Base-by-base conservation (phyloP, 2,113 vertebrate species). In the Orthonyx spaldingii region DNA sequence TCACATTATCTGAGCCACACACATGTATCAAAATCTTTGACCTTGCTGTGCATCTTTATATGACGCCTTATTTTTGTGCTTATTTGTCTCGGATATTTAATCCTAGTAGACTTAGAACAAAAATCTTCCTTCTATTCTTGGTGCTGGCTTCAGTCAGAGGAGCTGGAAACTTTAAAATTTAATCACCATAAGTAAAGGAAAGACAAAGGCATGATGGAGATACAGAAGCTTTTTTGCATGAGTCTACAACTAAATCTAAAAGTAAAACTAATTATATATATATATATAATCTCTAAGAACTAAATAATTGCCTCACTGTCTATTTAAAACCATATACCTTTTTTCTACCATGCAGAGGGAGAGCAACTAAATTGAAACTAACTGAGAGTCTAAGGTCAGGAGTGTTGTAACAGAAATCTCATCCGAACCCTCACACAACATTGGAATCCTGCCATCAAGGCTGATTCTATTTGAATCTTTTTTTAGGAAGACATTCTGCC, bases 401-500 rank as follows among this genome's bases (percentile, higher is more conserved):
- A 76, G 5, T 7, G 5, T 26, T 78, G 18, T 71, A 59, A 76
- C 13, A 87, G 41, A 84, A 94, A 85, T 59, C 28, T 79, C 32
- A 44, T 50, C 27, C 0, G 0, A 77, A 12, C 17, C 33, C 19
- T 39, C 1, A 3, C 15, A 52, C 28, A 57, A 28, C 20, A 76
- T 33, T 85, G 46, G 42, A 79, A 52, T 76, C 64, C 50, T 90
- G 47, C 66, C 33, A 90, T 77, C 27, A 59, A 57, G 66, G 49
- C 66, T 80, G 46, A 63, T 82, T 71, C 44, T 79, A 8, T 72
- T 55, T 89, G 42, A 91, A 50, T 37, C 27, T 49, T 35, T 53
- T 53, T 89, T 85, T 77, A 74, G 63, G 88, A 90, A 93, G 78
- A 85, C 13, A 41, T 88, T 41, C 37, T 1, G 2, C 17, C 41